Conservation (phyloP, 2,797 vertebrate genomes). For the Hippocampus kuda region DNA sequence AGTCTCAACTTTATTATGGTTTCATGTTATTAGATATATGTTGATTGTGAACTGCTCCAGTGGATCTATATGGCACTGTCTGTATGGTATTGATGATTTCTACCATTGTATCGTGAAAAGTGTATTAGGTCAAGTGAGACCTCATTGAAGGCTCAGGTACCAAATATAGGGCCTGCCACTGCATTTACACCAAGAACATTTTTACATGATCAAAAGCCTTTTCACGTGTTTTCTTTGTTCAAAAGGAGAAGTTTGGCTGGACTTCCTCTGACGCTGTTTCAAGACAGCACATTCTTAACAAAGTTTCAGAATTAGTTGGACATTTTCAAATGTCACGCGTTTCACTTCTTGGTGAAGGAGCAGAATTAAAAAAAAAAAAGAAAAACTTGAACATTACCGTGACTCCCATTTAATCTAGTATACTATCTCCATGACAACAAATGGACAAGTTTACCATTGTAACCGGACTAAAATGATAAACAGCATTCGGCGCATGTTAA, state of each 20-base stretch:
- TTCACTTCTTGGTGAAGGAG: not conserved
- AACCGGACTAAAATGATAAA: not conserved
- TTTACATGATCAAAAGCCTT: not conserved
- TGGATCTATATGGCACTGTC: no score
- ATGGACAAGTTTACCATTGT: constrained; percentile 1
- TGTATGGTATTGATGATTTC: no score
- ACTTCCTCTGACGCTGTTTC: constrained; percentile 28
- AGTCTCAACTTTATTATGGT: no score
- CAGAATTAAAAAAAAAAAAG: not conserved
- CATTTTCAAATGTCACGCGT: constrained; percentile 7
- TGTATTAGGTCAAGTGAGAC: no score
- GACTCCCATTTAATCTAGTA: not conserved
- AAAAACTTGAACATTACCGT: no score
- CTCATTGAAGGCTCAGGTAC: no score
- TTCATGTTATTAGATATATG: no score
- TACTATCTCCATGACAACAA: constrained; percentile 39
- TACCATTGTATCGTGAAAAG: no score
- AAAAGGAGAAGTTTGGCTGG: constrained; percentile 36
- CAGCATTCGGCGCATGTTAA: not conserved
- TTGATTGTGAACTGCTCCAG: no score
- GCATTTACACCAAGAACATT: not conserved
- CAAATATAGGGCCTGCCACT: not conserved
- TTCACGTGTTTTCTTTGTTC: constrained; percentile 22
- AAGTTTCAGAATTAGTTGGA: not conserved
- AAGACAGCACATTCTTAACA: not conserved